These are phyloP conservation scores for Achroia grisella DNA, from an alignment of 1,140 invertebrate species.

Conservation along the genomic window DNA sequence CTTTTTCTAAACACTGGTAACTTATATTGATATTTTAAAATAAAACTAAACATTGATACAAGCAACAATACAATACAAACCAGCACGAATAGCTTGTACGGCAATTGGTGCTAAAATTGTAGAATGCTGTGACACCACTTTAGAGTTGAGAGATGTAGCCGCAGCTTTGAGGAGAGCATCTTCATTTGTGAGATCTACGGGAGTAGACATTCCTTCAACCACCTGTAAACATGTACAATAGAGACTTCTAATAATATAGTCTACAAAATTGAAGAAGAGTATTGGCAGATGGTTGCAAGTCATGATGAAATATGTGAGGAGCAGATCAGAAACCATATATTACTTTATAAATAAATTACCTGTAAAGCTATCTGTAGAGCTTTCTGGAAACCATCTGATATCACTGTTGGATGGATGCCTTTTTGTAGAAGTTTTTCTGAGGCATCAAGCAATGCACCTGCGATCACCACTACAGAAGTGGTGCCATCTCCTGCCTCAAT, in stretches of 20 bases:
- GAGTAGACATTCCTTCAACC: conserved; percentile 88
- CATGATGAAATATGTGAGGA: too few species aligned
- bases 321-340: too few species aligned
- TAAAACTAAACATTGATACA: too few species aligned
- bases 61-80: too few species aligned
- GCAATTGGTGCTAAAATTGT: conserved; percentile 95
- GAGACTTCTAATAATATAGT: too few species aligned
- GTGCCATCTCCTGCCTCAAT: conserved; percentile 99
- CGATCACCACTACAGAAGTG: conserved; percentile 97
- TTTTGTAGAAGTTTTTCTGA: conserved; percentile 93
- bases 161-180: conserved; percentile 94
- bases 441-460: conserved; percentile 95
- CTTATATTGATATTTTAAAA: too few species aligned
- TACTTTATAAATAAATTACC: conserved; percentile 34
- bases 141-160: conserved; percentile 98
- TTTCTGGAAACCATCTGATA: conserved; percentile 97
- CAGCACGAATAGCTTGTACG: conserved; percentile 96
- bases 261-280: too few species aligned
- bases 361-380: conserved; percentile 90
- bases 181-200: conserved; percentile 91
- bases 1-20: too few species aligned
- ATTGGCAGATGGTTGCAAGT: too few species aligned
- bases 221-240: conserved; percentile 74
- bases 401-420: conserved; percentile 98
- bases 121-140: conserved; percentile 99